phyloP scores from a whole-genome alignment of 2,797 vertebrate genomes.

The Betta splendens region DNA sequence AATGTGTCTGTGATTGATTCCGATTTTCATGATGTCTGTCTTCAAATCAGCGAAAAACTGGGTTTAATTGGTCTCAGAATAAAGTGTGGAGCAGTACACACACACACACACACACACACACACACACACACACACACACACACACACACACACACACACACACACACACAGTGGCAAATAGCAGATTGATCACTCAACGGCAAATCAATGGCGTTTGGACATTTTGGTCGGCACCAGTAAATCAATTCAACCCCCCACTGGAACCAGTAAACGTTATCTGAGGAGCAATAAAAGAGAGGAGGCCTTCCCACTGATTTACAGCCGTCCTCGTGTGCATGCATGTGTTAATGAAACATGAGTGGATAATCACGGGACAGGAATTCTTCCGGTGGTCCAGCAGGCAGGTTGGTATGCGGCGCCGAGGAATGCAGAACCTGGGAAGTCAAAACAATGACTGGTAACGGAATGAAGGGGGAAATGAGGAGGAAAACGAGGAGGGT shows the following conservation, averaged over 20 bases:
- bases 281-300: conserved; percentile 61
- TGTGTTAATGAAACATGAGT: conserved; percentile 69
- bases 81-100: conserved; percentile 7
- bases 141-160: no score
- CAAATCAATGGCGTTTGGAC: conserved; percentile 60
- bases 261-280: conserved; percentile 65
- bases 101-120: no score
- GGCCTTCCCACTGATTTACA: conserved; percentile 64
- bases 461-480: conserved; percentile 48
- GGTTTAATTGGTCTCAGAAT: conserved; percentile 39
- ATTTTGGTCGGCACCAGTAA: conserved; percentile 57
- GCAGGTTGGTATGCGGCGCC: conserved; percentile 60
- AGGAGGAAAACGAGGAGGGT: conserved; percentile 34
- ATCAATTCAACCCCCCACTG: conserved; percentile 55
- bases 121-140: no score
- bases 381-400: conserved; percentile 60
- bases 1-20: conserved; percentile 42
- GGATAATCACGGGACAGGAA: conserved; percentile 72
- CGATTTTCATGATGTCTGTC: conserved; percentile 36
- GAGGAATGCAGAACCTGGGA: conserved; percentile 71
- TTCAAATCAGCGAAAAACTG: no score
- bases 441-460: conserved; percentile 63
- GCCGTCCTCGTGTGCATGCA: conserved; percentile 15
- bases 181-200: conserved; percentile 51
- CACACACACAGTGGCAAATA: no score